Evolutionary conservation across 2,113 vertebrate genomes (phyloP), one percentile per base, ranked within the genome.

Genomic region (Pangasianodon hypophthalmus): DNA sequence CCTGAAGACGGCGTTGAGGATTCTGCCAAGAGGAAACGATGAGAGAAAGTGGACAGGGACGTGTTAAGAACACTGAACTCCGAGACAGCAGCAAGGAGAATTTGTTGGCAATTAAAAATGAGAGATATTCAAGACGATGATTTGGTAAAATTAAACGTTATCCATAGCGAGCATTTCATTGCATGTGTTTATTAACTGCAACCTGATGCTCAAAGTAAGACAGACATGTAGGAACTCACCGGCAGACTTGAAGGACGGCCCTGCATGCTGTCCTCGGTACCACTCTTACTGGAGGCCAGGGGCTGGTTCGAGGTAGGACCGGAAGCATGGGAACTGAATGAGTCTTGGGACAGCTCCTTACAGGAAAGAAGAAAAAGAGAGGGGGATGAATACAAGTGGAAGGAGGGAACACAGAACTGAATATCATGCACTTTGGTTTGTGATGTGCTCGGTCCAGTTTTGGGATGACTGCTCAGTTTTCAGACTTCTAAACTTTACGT

Each of bases 341-440:
- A 99, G 95, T 99, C 98, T 97, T 99, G 98, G 96, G 98, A 98
- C 90, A 99, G 96, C 96, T 99, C 98, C 98, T 99, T 94, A 86
- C 89, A 67, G 71, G 2, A 83, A 67, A 62, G 3, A 7, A 14
- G 24, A 29, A 18, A 46, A 24, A 48, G 6, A 77, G 29, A 41
- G 6, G 52, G 3, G 16, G 13, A 71, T 32, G 62, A 64, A 29
- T 46, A 46, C 19, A 77, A 79, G 11, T 14, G 5, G 4, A 87
- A 2, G 26, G 29, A 84, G 32, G 9, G 52, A 84, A 26, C 2
- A 14, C n/a, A 84, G n/a, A 9, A 58, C 32, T 32, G 8, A 84
- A 13, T n/a, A 2, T 32, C 18, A 41, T 37, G 56, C 26, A 52
- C 11, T 81, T 6, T 81, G 48, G 10, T 79, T 79, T 50, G 37